Evolutionary conservation across 1,140 invertebrate genomes (phyloP).

Genomic region (Sinonovacula constricta): DNA sequence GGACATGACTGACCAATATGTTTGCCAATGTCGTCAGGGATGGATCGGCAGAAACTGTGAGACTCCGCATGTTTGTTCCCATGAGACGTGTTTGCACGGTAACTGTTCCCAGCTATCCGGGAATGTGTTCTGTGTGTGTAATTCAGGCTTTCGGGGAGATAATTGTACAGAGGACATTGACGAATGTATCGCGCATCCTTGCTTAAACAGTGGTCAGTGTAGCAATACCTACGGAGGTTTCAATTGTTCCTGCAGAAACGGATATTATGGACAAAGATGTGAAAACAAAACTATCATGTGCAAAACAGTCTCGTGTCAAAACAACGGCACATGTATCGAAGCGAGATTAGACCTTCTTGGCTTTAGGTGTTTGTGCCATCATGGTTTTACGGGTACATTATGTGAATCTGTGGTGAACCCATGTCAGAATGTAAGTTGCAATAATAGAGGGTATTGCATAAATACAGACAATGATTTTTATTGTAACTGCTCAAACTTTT

Average conservation of each 20-base stretch:
- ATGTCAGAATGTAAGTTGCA: constrained; percentile 22
- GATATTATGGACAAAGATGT: constrained; percentile 16
- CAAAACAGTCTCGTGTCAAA: constrained; percentile 12
- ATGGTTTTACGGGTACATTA: constrained; percentile 21
- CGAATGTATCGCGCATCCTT: constrained; percentile 17
- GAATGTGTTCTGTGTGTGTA: constrained; percentile 9
- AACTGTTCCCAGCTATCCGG: neutral
- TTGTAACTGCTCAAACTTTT: constrained; percentile 22
- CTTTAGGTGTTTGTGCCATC: constrained; percentile 22
- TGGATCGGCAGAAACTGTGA: constrained; percentile 28
- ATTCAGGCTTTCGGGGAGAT: constrained; percentile 2
- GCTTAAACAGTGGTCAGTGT: constrained; percentile 18
- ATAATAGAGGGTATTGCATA: constrained; percentile 20
- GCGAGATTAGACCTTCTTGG: neutral
- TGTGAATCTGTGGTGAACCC: constrained; percentile 22
- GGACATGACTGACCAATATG: neutral
- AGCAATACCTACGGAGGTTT: constrained; percentile 21
- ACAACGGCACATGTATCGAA: constrained; percentile 42
- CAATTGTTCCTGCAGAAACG: constrained; percentile 7
- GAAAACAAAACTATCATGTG: neutral
- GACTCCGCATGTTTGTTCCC: neutral
- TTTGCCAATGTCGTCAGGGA: constrained; percentile 24
- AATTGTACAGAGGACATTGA: constrained; percentile 25
- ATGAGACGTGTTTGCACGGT: constrained; percentile 9
- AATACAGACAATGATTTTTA: constrained; percentile 3